Evolutionary conservation across 1,140 invertebrate species (phyloP), one percentile per base, ranked within the genome.

Genomic region (Hylaeus anthracinus): DNA sequence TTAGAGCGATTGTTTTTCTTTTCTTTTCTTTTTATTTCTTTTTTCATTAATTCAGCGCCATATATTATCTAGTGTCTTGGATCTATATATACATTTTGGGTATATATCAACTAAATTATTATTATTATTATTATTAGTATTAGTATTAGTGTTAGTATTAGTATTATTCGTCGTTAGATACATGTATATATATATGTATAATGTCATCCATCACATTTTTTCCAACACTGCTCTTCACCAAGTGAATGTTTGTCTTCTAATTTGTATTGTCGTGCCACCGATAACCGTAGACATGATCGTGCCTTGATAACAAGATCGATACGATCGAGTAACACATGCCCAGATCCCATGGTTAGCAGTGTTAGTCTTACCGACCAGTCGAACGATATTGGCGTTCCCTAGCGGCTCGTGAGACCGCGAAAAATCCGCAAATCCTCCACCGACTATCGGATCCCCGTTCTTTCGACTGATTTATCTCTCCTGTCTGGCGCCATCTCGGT

Each of bases 41-140:
- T 73, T 72, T 72, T 82, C 71, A 74, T 73, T 81, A 53, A 81
- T 60, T 67, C 55, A 70, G 43, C 66, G 53, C 55, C 73, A 26
- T 63, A 60, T 85, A 67, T 82, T 71, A 69, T 67, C 83, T 86
- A 86, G 84, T 85, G 70, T 73, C 26, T 72, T 85, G 82, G 64
- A 73, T 76, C 53, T 76, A 69, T 83, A 41, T 55, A 71, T 76
- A 56, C 26, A 26, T 26, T 26, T 26, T 79, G 10, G 63, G 55
- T 82, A 51, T 75, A 74, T 67, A 67, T 60, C 56, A 72, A 60
- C 37, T 60, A 60, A 26, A 26, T 58, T 60, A 26, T 60, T 60
- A 60, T 60, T 60, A 60, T 58, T 58, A 56, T 56, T 65, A 15
- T 65, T 65, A 65, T 65, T 45, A 41, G 43, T 64, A 41, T 43